Evolutionary conservation across 2,797 vertebrate genomes (phyloP).

Genomic region (Pangasius sanitwongsei): DNA sequence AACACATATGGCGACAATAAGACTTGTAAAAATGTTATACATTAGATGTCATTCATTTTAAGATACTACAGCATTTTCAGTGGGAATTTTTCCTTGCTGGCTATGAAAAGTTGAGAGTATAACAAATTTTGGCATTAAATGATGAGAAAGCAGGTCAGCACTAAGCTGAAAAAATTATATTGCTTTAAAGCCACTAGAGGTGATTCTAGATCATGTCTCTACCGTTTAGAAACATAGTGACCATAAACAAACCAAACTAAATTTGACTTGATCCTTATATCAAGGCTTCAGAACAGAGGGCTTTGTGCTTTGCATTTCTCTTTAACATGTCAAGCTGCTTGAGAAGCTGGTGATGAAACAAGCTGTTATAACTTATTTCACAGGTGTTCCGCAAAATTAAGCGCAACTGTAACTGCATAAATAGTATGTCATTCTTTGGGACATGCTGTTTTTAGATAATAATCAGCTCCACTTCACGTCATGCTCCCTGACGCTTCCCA

Average conservation of each 20-base stretch:
- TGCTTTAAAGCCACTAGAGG: neutral
- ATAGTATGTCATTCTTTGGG: neutral
- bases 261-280: neutral
- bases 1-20: too few species aligned
- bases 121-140: neutral
- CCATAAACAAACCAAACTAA: neutral
- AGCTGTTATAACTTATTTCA: neutral
- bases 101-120: neutral
- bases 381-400: neutral
- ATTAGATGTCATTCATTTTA: too few species aligned
- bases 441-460: neutral
- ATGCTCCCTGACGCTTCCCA: too few species aligned
- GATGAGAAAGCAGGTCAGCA: neutral
- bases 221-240: neutral
- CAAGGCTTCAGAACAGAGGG: neutral
- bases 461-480: neutral
- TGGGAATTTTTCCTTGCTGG: neutral
- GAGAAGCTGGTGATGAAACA: neutral
- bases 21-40: too few species aligned
- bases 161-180: neutral
- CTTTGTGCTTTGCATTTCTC: neutral
- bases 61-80: neutral
- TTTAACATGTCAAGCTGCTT: neutral
- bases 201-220: neutral
- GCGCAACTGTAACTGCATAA: neutral